These are phyloP conservation scores for Microtus oregoni DNA, from an alignment of 2,113 vertebrate species.

Conservation along the genomic window DNA sequence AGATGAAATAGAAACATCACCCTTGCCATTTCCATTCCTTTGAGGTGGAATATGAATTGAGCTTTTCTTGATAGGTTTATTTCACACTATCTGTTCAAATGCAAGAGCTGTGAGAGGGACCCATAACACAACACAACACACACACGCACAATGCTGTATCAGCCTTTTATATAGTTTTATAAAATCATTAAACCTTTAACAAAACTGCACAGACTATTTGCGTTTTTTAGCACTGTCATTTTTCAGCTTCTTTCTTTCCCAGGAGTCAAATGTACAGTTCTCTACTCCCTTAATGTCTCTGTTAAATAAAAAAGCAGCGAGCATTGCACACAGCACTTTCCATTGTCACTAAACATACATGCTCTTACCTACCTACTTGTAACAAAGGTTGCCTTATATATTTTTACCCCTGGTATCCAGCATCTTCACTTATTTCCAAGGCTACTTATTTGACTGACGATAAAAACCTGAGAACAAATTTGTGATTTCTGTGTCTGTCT, in stretches of 20 bases:
- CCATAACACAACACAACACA: neutral
- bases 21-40: constrained; percentile 46
- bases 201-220: constrained; percentile 33
- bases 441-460: constrained; percentile 37
- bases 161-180: constrained; percentile 19
- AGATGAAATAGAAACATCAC: constrained; percentile 5
- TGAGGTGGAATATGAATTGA: constrained; percentile 31
- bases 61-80: constrained; percentile 20
- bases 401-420: constrained; percentile 52
- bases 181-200: constrained; percentile 58
- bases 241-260: constrained; percentile 35
- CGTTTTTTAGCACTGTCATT: constrained; percentile 22
- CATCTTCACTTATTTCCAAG: constrained; percentile 71
- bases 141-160: neutral
- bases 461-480: constrained; percentile 58
- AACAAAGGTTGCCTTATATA: constrained; percentile 40
- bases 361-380: neutral
- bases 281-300: constrained; percentile 1
- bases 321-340: neutral
- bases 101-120: neutral
- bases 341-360: neutral
- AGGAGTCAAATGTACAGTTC: constrained; percentile 18
- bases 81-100: constrained; percentile 41
- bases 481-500: constrained; percentile 26
- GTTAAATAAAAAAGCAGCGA: constrained; percentile 37